Base-by-base conservation (phyloP, 64 coral and sea anemone species). In the Platygyra sinensis region DNA sequence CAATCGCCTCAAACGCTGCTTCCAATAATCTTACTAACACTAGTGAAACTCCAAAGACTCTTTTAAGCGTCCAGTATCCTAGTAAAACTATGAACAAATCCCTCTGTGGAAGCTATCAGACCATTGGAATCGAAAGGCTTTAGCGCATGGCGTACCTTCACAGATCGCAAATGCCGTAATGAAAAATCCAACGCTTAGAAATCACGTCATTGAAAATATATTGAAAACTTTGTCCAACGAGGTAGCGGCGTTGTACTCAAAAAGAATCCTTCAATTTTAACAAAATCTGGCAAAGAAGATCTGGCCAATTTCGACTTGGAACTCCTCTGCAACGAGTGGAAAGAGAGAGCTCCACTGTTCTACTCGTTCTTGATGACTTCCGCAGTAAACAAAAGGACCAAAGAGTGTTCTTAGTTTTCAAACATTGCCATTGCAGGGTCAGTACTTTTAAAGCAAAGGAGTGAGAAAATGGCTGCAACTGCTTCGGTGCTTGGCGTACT, bases 361-460 rank as follows among this genome's bases (percentile, higher is more conserved):
- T 92, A 92, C 69, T 86, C 80, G 20, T 92, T 86, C 76, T 54
- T 92, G 55, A 76, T 92, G 76, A 90, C 88, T 80, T 73, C 33
- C 33, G 33, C 33, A 36, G 33, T 36, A 22, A 90, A 90, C 61
- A 90, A 18, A 90, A 79, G 88, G 51, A 90, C 75, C 38, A 81
- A 81, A 71, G 61, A 49, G 12, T 22, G 60, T 77, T 81, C 71
- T 86, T 92, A 81, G 38, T 78, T 92, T 86, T 38, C 71, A 92
- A 92, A 72, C 75, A 83, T 92, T 59, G 82, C 81, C 42, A 50
- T 86, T 51, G 90, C 90, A 33, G 90, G 90, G 22, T 91, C 80
- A 52, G 64, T 86, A 62, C 90, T 91, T 77, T 77, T 91, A 57
- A 91, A 91, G 72, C 90, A 91, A 91, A 91, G 80, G 81, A 86